Evolutionary conservation across 2,888 invertebrate genomes (phyloP).

Genomic region (Ctena decussata): DNA sequence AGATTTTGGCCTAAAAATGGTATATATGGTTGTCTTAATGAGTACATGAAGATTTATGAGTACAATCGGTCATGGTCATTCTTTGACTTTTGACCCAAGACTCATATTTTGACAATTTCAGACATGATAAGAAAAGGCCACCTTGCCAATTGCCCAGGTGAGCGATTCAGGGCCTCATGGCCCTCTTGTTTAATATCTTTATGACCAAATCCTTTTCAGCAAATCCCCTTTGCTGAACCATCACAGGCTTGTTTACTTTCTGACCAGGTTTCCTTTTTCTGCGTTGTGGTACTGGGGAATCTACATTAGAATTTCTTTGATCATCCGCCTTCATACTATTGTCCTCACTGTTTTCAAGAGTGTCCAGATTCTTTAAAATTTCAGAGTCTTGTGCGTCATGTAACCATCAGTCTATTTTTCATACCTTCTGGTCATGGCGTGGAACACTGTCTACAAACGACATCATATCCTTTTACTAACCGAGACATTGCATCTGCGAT

Average conservation of each 20-base stretch:
- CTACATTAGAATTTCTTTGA: neutral
- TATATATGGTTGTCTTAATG: no score
- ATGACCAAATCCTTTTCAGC: neutral
- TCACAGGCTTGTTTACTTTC: neutral
- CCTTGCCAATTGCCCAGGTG: no score
- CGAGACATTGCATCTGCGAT: conserved; percentile 50
- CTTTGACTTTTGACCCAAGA: no score
- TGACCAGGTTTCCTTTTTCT: neutral
- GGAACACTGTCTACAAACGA: conserved; percentile 39
- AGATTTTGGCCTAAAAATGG: no score
- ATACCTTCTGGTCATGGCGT: conserved; percentile 12
- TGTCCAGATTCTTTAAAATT: neutral
- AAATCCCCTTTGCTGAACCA: neutral
- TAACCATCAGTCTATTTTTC: neutral
- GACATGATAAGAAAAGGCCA: no score
- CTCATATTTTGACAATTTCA: no score
- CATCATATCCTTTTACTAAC: conserved; percentile 9
- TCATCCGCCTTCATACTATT: neutral
- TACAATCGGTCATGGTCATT: no score
- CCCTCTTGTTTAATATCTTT: neutral
- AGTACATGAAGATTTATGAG: no score
- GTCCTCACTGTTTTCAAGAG: neutral
- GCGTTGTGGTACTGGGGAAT: neutral
- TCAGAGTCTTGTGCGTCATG: neutral
- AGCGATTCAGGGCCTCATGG: no score